phyloP scores from a whole-genome alignment of 2,113 vertebrate genomes.

The Macroglossus sobrinus region DNA sequence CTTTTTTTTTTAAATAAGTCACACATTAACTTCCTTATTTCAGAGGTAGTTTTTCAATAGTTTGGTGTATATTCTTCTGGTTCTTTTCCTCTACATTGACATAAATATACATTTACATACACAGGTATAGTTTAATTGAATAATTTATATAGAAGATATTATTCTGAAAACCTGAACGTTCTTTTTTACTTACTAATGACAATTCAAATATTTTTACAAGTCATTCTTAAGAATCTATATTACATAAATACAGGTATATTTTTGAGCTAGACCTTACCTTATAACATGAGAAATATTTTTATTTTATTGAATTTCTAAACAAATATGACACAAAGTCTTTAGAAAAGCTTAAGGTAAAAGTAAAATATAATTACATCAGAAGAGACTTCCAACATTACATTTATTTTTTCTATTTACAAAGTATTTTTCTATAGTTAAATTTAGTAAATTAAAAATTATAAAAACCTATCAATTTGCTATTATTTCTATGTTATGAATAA shows the following conservation, averaged over 20 bases:
- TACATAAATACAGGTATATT: not conserved
- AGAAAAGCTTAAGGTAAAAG: conserved; percentile 12
- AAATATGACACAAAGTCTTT: not conserved
- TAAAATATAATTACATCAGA: not conserved
- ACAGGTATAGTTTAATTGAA: not conserved
- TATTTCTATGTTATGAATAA: not conserved
- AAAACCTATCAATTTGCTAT: not conserved
- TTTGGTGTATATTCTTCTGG: not conserved
- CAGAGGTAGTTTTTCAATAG: not conserved
- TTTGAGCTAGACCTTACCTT: not conserved
- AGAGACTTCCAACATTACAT: not conserved
- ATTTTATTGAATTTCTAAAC: not conserved
- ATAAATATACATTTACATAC: not conserved
- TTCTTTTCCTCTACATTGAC: not conserved
- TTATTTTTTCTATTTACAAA: not conserved
- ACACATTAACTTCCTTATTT: not conserved
- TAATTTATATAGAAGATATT: not conserved
- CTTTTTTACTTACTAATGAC: not conserved
- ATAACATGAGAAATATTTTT: not conserved
- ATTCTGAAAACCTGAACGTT: not conserved
- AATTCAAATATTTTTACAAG: not conserved
- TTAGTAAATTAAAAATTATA: not conserved
- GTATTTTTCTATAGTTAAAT: not conserved
- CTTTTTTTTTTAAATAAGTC: not conserved
- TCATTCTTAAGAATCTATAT: not conserved